Evolutionary conservation across 2,888 invertebrate genomes (phyloP).

Genomic region (Tipula helvola): DNA sequence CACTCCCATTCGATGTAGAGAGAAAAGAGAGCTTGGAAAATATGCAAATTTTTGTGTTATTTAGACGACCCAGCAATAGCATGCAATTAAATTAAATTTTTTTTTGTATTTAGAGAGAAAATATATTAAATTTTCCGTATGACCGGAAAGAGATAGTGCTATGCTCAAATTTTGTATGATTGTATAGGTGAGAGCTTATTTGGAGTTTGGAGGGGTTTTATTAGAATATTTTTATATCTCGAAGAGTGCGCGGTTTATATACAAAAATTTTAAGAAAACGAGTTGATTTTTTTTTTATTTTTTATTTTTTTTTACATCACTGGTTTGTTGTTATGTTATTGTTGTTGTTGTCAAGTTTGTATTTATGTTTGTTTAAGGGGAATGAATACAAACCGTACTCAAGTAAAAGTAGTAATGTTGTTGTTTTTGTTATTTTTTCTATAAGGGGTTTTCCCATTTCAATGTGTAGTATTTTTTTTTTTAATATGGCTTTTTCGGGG

Average conservation of each 20-base stretch:
- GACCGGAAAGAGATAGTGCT: background rate
- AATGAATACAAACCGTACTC: background rate
- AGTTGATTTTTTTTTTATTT: background rate
- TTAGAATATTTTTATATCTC: too few relatives aligned
- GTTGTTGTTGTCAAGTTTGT: background rate
- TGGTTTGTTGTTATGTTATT: too few relatives aligned
- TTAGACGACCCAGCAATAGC: background rate
- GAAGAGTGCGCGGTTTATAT: background rate
- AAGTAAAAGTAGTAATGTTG: background rate
- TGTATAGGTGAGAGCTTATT: background rate
- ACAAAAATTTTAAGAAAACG: background rate
- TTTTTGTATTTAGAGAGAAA: background rate
- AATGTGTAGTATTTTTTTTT: background rate
- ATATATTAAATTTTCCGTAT: background rate
- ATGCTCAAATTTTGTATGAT: background rate
- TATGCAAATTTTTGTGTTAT: background rate
- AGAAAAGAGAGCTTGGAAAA: background rate
- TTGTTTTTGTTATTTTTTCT: background rate
- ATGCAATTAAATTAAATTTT: background rate
- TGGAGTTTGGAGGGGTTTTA: background rate
- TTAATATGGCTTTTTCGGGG: background rate
- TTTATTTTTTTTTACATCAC: background rate
- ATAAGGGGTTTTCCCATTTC: background rate
- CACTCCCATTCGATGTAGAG: background rate
- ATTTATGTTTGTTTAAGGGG: background rate